A percentile compares a stretch with the other conserved stretches of the same genome.
Evolutionary conservation across 2,888 invertebrate genomes (phyloP).

Genomic region (Thymelicus acteon): DNA sequence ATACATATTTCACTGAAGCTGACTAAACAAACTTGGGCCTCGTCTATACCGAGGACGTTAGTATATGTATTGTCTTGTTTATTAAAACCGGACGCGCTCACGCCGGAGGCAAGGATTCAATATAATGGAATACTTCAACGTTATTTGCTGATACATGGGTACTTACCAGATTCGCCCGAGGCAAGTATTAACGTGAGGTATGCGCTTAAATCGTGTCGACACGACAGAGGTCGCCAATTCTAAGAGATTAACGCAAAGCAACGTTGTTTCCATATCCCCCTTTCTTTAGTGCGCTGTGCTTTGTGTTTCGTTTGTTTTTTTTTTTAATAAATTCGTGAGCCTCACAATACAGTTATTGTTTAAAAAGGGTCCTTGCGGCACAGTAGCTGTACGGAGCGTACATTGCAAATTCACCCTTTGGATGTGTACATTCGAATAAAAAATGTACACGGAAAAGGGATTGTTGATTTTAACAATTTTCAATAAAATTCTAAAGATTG

Average conservation of each 20-base stretch:
- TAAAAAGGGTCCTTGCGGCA: constrained; percentile 17
- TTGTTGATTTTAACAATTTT: constrained; percentile 13
- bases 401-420: constrained; percentile 31
- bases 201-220: constrained; percentile 67
- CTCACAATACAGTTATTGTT: constrained; percentile 36
- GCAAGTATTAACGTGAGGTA: constrained; percentile 72
- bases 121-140: constrained; percentile 83
- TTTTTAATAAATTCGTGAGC: constrained; percentile 33
- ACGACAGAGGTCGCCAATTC: constrained; percentile 50
- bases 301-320: constrained; percentile 37
- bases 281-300: constrained; percentile 48
- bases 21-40: constrained; percentile 37
- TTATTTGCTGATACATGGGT: constrained; percentile 81
- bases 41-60: constrained; percentile 34
- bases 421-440: constrained; percentile 12
- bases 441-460: not conserved
- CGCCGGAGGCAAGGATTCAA: constrained; percentile 79
- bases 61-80: constrained; percentile 73
- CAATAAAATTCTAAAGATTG: not conserved
- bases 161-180: constrained; percentile 71
- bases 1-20: constrained; percentile 33
- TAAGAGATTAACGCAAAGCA: constrained; percentile 48
- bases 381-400: constrained; percentile 16
- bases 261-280: constrained; percentile 49
- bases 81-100: constrained; percentile 76